phyloP scores from a whole-genome alignment of 92 coral and sea anemone genomes.

The Hydrozoanthus gracilis region DNA sequence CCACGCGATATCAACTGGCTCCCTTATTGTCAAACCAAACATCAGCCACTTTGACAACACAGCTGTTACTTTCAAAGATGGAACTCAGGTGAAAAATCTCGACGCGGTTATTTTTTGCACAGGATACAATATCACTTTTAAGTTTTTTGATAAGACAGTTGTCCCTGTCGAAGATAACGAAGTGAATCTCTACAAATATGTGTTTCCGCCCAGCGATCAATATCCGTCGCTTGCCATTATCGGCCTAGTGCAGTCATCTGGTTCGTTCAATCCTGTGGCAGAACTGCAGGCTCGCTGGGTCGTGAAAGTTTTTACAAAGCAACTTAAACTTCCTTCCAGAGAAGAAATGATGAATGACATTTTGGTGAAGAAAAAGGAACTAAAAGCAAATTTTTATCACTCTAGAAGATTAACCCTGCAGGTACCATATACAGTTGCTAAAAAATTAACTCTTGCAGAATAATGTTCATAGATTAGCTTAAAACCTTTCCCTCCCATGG shows the following conservation, averaged over 20 bases:
- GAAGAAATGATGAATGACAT: slow-evolving; percentile 47
- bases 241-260: slow-evolving; percentile 26
- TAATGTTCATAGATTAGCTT: no score
- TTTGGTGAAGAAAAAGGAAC: slow-evolving; percentile 23
- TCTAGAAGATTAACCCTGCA: slow-evolving; percentile 53
- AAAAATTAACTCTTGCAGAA: neutral
- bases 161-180: slow-evolving; percentile 66
- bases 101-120: slow-evolving; percentile 81
- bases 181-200: slow-evolving; percentile 63
- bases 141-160: slow-evolving; percentile 59
- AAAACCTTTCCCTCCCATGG: no score
- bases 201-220: slow-evolving; percentile 46
- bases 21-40: slow-evolving; percentile 65
- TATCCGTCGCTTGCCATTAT: slow-evolving; percentile 49
- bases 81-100: slow-evolving; percentile 57
- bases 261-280: slow-evolving; percentile 19
- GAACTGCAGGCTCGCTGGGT: slow-evolving; percentile 61
- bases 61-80: slow-evolving; percentile 75
- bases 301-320: slow-evolving; percentile 46
- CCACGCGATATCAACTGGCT: slow-evolving; percentile 74
- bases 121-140: slow-evolving; percentile 70
- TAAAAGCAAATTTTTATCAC: slow-evolving; percentile 26
- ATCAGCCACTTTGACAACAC: slow-evolving; percentile 58
- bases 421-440: slow-evolving; percentile 15
- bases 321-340: slow-evolving; percentile 39